Base-by-base conservation (phyloP, 2,888 invertebrate species). In the Zeuzera pyrina region DNA sequence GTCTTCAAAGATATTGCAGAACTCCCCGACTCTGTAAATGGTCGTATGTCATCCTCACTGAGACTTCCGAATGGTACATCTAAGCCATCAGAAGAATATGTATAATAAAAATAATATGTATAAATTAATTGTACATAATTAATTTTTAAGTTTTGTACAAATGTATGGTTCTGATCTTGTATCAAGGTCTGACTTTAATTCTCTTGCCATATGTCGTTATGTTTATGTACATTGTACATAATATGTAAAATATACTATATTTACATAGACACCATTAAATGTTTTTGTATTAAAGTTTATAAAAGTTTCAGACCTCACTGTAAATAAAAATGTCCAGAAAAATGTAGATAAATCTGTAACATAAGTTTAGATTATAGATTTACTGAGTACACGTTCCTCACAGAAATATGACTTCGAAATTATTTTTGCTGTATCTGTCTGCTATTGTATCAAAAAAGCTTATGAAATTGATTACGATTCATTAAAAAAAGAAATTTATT, bases 1-100 rank as follows among this genome's bases (percentile, higher is more conserved):
- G 97, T 97, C 29, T 97, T 97, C 61, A 95, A 94, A 79, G 97
- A 97, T 74, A 97, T 97, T 54, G 97, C 96, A 27, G 95, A 96
- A 74, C 78, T 97, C 49, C 97, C 97, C 2, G 96, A 97, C 63
- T 86, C 90, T 29, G 89, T 90, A 12, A 89, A 89, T 47, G 89
- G 89, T 39, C 84, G 92, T 49, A 88, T 91, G 57, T 87, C 91
- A 43, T 87, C 89, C 41, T 90, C 91, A 12, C 76, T 93, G 41
- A 86, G 93, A 63, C 85, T 93, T 63, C 91, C 92, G 41, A 85
- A 88, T 45, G 91, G 89, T 65, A 91, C 91, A 45, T 90, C 92
- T 45, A 93, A 94, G 73, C 93, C 94, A 34, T 93, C 93, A 34
- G 94, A 95, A 78, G 94, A 95, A 72, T 95, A 95, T 77, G 94